Conservation (phyloP, 2,797 vertebrate genomes). For the Cryptoblepharus egeriae region DNA sequence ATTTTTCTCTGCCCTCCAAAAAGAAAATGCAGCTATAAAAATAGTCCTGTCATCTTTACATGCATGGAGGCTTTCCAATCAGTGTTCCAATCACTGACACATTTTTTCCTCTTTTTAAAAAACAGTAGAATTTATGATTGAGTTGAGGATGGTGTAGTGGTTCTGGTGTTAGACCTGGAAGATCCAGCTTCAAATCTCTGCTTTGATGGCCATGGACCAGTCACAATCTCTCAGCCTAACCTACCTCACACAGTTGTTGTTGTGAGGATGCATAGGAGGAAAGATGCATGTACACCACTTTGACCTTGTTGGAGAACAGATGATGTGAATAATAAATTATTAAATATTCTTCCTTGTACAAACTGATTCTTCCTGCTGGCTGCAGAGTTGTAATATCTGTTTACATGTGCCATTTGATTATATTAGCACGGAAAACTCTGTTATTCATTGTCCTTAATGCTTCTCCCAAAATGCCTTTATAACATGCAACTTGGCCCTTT, state of each 20-base stretch:
- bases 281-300: no score
- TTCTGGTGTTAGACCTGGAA: no score
- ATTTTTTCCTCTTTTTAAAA: slow-evolving; percentile 66
- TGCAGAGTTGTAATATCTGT: slow-evolving; percentile 39
- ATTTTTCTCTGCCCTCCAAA: slow-evolving; percentile 59
- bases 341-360: slow-evolving; percentile 35
- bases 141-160: background rate
- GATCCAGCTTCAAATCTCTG: no score
- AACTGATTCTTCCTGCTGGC: slow-evolving; percentile 48
- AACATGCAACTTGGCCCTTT: background rate
- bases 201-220: no score
- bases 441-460: slow-evolving; percentile 40
- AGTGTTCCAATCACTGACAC: slow-evolving; percentile 54
- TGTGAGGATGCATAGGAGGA: no score
- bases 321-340: no score
- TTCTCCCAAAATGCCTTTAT: slow-evolving; percentile 41
- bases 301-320: no score
- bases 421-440: slow-evolving; percentile 17
- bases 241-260: no score
- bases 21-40: slow-evolving; percentile 73
- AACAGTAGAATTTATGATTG: slow-evolving; percentile 20
- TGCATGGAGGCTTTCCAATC: slow-evolving; percentile 65
- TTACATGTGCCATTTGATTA: slow-evolving; percentile 41
- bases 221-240: no score
- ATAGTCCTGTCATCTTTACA: slow-evolving; percentile 69